Evolutionary conservation across 2,888 invertebrate genomes (phyloP).

Genomic region (Fragum whitleyi): DNA sequence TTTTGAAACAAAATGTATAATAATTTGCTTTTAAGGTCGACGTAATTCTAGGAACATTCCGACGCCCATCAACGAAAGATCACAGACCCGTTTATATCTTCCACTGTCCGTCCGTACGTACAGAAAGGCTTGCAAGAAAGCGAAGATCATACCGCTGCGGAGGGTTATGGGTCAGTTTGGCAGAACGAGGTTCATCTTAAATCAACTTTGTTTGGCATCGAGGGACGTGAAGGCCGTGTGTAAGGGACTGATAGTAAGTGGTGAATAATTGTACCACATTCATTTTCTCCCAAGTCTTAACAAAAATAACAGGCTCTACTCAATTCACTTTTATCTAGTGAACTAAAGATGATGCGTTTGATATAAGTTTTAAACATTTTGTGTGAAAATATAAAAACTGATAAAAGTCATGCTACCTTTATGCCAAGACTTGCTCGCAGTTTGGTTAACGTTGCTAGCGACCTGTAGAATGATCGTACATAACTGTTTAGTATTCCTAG

Average conservation of each 20-base stretch:
- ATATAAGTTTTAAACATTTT: no score
- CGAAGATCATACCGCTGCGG: conserved; percentile 67
- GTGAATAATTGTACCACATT: neutral
- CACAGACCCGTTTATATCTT: conserved; percentile 10
- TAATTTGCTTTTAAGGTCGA: conserved; percentile 4
- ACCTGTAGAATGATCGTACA: no score
- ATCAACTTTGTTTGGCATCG: conserved; percentile 64
- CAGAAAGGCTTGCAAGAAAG: conserved; percentile 57
- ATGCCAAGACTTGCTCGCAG: no score
- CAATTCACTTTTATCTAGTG: neutral
- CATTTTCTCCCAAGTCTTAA: neutral
- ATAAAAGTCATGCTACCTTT: no score
- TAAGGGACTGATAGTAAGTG: conserved; percentile 66
- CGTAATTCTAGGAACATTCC: conserved; percentile 1
- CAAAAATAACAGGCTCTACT: neutral
- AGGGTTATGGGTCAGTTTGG: conserved; percentile 68
- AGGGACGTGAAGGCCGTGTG: conserved; percentile 69
- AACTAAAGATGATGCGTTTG: no score
- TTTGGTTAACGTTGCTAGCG: no score
- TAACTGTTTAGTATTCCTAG: no score
- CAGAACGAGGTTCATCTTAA: conserved; percentile 59
- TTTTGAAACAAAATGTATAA: no score
- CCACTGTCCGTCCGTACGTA: conserved; percentile 48
- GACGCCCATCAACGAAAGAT: conserved; percentile 12
- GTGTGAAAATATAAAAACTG: no score